These are phyloP conservation scores for Lordiphosa mommai DNA, from an alignment of 1,140 invertebrate species.

Conservation along the genomic window DNA sequence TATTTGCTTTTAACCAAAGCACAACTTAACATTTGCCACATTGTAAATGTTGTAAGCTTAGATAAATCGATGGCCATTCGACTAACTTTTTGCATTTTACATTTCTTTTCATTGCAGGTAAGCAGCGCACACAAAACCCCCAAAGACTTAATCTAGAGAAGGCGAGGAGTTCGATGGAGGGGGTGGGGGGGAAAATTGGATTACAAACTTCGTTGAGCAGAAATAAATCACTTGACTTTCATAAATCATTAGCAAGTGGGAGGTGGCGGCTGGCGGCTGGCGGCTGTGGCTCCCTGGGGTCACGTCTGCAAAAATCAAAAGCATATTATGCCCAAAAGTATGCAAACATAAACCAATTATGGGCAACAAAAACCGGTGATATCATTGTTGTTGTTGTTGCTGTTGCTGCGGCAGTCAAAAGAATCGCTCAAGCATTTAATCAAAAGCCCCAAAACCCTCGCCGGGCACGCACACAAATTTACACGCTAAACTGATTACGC, in stretches of 20 bases:
- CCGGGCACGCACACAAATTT: constrained; percentile 42
- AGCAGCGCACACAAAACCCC: not conserved
- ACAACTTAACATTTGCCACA: not conserved
- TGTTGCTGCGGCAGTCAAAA: constrained; percentile 35
- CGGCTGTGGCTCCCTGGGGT: constrained; percentile 31
- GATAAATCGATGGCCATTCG: constrained; percentile 31
- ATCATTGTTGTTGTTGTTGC: constrained; percentile 23
- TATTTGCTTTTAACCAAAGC: not conserved
- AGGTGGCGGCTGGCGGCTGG: not conserved
- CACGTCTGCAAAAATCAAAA: constrained; percentile 58
- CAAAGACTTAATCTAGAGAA: too few relatives aligned
- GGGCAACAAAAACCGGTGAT: constrained; percentile 9
- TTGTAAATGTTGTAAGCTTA: too few relatives aligned
- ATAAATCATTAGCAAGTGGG: constrained; percentile 49
- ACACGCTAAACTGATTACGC: constrained; percentile 60
- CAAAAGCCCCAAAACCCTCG: constrained; percentile 4
- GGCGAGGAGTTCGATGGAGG: too few relatives aligned
- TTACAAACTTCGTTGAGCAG: constrained; percentile 58
- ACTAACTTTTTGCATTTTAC: constrained; percentile 29
- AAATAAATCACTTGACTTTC: constrained; percentile 60
- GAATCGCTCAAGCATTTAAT: constrained; percentile 56
- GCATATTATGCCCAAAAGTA: constrained; percentile 59
- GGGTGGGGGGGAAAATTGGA: too few relatives aligned
- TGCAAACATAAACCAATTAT: constrained; percentile 61
- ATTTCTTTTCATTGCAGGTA: constrained; percentile 45